Evolutionary conservation across 2,113 vertebrate species (phyloP).

Genomic region (Corythoichthys intestinalis): DNA sequence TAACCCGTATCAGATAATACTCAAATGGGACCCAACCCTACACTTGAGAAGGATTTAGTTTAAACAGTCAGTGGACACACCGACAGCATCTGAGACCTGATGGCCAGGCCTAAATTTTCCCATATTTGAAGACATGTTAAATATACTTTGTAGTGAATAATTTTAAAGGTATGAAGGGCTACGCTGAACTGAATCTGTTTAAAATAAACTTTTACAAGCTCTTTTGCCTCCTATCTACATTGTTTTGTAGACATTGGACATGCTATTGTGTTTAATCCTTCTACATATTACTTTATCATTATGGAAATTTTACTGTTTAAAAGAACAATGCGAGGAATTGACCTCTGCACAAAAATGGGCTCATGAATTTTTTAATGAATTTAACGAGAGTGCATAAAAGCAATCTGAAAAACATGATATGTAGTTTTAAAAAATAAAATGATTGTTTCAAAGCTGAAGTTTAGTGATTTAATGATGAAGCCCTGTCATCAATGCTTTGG

Average conservation of each 20-base stretch:
- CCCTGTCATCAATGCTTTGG: slow-evolving; percentile 38
- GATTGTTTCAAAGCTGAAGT: neutral
- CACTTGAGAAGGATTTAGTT: too few species aligned
- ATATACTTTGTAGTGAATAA: too few species aligned
- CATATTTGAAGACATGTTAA: too few species aligned
- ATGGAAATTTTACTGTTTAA: neutral
- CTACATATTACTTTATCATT: neutral
- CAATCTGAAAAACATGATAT: neutral
- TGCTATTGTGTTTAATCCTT: neutral
- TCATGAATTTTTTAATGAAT: neutral
- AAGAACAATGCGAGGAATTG: neutral
- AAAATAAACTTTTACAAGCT: neutral
- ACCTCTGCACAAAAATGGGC: neutral
- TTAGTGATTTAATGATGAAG: slow-evolving; percentile 24
- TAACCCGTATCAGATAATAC: too few species aligned
- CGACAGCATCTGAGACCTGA: too few species aligned
- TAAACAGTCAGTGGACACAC: too few species aligned
- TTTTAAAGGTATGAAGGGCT: too few species aligned
- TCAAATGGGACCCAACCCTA: too few species aligned
- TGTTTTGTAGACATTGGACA: neutral
- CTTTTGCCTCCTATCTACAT: neutral
- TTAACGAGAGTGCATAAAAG: neutral
- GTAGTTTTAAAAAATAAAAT: neutral
- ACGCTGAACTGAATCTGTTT: too few species aligned
- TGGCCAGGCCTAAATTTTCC: too few species aligned